These are phyloP conservation scores for Lasioglossum marginatum DNA, from an alignment of 2,888 invertebrate genomes.

Conservation along the genomic window DNA sequence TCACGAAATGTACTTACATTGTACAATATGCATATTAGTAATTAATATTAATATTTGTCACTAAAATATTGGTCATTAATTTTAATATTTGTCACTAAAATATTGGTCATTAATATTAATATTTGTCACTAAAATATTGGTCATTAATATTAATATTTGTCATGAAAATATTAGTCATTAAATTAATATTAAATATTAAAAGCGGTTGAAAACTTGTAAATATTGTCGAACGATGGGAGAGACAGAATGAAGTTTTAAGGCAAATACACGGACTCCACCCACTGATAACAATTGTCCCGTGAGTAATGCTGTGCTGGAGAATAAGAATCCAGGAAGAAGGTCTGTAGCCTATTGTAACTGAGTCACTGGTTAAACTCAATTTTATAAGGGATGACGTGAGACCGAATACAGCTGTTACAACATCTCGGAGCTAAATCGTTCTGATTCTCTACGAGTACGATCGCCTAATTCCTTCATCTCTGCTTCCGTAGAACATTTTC, in stretches of 20 bases:
- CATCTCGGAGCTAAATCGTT: background rate
- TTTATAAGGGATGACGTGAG: constrained; percentile 10
- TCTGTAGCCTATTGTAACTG: constrained; percentile 12
- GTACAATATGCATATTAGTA: too few relatives aligned
- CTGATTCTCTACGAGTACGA: background rate
- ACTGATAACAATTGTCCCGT: constrained; percentile 8
- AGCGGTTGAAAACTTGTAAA: background rate
- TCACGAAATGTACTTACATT: too few relatives aligned
- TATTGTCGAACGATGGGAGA: background rate
- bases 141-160: too few relatives aligned
- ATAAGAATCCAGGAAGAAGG: constrained; percentile 7
- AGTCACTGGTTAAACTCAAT: constrained; percentile 17
- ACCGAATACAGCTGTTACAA: constrained; percentile 13
- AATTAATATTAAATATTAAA: too few relatives aligned
- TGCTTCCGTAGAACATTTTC: background rate
- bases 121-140: too few relatives aligned
- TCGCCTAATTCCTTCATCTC: background rate
- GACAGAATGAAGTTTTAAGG: background rate
- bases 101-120: too few relatives aligned
- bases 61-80: too few relatives aligned
- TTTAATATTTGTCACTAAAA: too few relatives aligned
- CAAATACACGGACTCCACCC: background rate
- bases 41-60: too few relatives aligned
- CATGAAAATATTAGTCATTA: too few relatives aligned
- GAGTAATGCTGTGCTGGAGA: background rate